phyloP scores from a whole-genome alignment of 1,140 invertebrate genomes.

The Achroia grisella region DNA sequence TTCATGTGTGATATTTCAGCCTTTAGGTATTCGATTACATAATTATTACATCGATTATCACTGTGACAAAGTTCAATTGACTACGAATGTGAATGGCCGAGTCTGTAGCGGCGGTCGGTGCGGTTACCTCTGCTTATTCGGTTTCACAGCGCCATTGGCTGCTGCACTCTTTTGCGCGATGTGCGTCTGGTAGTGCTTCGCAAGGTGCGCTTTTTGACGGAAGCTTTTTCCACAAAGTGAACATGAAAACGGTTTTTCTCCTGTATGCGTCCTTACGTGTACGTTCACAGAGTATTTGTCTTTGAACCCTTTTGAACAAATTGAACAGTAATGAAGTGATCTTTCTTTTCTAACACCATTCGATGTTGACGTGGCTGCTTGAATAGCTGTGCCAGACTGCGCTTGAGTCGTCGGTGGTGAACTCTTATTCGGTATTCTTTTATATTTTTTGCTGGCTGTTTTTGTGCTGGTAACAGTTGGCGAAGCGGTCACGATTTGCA shows the following conservation, averaged over 20 bases:
- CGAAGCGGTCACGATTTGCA: conserved; percentile 66
- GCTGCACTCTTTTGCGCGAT: conserved; percentile 82
- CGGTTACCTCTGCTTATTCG: conserved; percentile 69
- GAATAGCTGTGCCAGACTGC: conserved; percentile 46
- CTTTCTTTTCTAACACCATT: conserved; percentile 84
- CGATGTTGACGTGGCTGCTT: conserved; percentile 72
- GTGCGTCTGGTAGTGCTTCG: conserved; percentile 98
- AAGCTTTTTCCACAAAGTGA: conserved; percentile 92
- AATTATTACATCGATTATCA: conserved; percentile 52
- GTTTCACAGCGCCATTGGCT: conserved; percentile 62
- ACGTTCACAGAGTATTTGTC: conserved; percentile 96
- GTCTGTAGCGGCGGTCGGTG: conserved; percentile 16
- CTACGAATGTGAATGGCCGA: conserved; percentile 34
- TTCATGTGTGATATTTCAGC: conserved; percentile 68
- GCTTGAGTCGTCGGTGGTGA: conserved; percentile 49
- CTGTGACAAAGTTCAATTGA: conserved; percentile 59
- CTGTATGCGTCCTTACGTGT: conserved; percentile 92
- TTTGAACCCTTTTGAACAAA: conserved; percentile 94
- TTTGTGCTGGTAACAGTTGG: conserved; percentile 73
- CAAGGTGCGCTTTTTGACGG: conserved; percentile 96
- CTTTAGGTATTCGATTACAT: conserved; percentile 58
- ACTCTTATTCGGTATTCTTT: conserved; percentile 61
- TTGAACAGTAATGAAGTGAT: conserved; percentile 91
- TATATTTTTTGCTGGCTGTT: conserved; percentile 70
- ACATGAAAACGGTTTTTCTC: conserved; percentile 93